Percentiles rank a stretch among this genome's conserved stretches.
These are phyloP conservation scores for Lithosia quadra DNA, from an alignment of 2,888 invertebrate species.

Conservation along the genomic window DNA sequence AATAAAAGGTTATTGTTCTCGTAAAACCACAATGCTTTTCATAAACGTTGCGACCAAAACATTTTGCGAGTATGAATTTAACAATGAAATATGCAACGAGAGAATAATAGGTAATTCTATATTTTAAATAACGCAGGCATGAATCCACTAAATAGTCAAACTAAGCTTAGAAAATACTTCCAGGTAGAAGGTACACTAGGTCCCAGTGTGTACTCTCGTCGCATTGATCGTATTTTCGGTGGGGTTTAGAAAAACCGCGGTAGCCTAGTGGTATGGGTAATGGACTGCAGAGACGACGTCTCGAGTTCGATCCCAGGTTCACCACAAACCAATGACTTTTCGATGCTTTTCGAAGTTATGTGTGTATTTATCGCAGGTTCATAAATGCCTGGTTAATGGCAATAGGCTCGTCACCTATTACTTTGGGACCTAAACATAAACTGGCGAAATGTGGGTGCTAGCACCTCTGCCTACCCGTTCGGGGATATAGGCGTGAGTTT, in stretches of 20 bases:
- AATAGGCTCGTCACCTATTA: no score
- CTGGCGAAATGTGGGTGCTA: no score
- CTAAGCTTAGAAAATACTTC: slow-evolving; percentile 40
- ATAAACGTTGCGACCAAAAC: slow-evolving; percentile 33
- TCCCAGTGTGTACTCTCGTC: not conserved
- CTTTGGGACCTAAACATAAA: no score
- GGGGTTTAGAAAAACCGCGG: not conserved
- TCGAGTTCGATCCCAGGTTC: no score
- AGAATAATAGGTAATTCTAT: slow-evolving; percentile 44
- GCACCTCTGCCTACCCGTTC: no score
- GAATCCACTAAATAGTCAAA: slow-evolving; percentile 25
- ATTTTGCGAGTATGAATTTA: slow-evolving; percentile 39
- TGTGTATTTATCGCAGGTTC: no score
- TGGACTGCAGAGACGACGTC: no score
- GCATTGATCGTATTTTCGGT: not conserved
- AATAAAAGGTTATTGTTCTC: slow-evolving; percentile 51
- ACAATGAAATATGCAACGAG: slow-evolving; percentile 47
- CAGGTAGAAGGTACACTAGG: not conserved
- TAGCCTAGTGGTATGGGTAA: no score
- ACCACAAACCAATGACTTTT: no score
- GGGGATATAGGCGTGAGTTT: no score
- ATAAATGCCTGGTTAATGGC: no score
- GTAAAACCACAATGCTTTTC: slow-evolving; percentile 38
- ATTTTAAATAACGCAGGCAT: slow-evolving; percentile 38
- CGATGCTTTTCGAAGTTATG: no score